These are phyloP conservation scores for Boulengeromyrus knoepffleri DNA, from an alignment of 2,113 vertebrate genomes.

Conservation along the genomic window DNA sequence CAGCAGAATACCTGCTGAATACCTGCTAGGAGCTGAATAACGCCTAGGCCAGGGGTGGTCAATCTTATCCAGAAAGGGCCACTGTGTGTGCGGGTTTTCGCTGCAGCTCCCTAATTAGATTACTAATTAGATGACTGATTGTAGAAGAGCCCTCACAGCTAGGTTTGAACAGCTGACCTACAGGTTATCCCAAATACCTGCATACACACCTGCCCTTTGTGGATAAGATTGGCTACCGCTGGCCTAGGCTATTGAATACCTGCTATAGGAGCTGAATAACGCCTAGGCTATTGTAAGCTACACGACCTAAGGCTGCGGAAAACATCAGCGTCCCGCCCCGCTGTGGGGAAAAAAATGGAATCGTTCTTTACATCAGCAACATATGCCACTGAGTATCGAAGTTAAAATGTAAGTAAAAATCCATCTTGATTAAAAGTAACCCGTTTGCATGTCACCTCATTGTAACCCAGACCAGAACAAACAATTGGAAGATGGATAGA, in stretches of 20 bases:
- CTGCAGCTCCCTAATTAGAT: too few relatives aligned
- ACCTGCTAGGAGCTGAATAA: background rate
- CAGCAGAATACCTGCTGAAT: background rate
- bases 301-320: background rate
- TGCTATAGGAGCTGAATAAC: background rate
- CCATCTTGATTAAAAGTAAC: background rate
- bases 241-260: background rate
- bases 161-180: too few relatives aligned
- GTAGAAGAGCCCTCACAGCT: too few relatives aligned
- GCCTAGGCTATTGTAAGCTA: background rate
- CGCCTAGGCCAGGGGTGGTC: background rate
- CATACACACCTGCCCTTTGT: too few relatives aligned
- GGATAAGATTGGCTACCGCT: too few relatives aligned
- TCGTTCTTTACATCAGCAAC: background rate
- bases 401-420: background rate
- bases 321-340: background rate
- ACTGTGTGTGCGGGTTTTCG: too few relatives aligned
- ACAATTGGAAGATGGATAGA: background rate
- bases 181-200: too few relatives aligned
- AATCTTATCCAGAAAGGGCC: too few relatives aligned
- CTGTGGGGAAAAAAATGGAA: background rate
- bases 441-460: background rate
- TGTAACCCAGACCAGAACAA: background rate
- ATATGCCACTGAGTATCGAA: background rate
- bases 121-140: too few relatives aligned